Evolutionary conservation across 1,140 invertebrate species (phyloP).

Genomic region (Dreissena polymorpha): DNA sequence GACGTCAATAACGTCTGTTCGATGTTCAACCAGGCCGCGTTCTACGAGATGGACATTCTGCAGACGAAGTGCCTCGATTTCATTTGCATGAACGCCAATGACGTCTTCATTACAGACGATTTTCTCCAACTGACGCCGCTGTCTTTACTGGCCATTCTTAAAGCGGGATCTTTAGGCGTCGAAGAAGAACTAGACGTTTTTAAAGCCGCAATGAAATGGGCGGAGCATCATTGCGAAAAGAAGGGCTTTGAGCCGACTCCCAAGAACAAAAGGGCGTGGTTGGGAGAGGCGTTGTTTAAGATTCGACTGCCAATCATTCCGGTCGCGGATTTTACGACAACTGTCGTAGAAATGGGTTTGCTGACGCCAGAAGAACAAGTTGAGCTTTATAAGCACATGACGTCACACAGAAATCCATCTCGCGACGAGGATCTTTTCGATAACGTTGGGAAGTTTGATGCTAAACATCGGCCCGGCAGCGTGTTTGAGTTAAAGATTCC

Average conservation of each 20-base stretch:
- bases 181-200: constrained; percentile 51
- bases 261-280: constrained; percentile 35
- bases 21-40: constrained; percentile 37
- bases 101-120: constrained; percentile 43
- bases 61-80: constrained; percentile 42
- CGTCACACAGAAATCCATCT: constrained; percentile 20
- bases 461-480: constrained; percentile 49
- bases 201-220: constrained; percentile 41
- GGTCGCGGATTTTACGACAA: constrained; percentile 33
- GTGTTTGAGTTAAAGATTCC: constrained; percentile 54
- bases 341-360: constrained; percentile 13
- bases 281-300: constrained; percentile 26
- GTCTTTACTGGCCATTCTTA: constrained; percentile 13
- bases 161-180: constrained; percentile 37
- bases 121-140: constrained; percentile 41
- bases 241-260: constrained; percentile 44
- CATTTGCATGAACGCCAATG: constrained; percentile 51
- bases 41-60: constrained; percentile 50
- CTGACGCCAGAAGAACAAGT: constrained; percentile 48
- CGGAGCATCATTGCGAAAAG: constrained; percentile 45
- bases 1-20: constrained; percentile 48
- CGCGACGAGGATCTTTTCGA: constrained; percentile 45
- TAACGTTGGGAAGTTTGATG: constrained; percentile 50
- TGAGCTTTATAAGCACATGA: constrained; percentile 48
- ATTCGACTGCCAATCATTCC: constrained; percentile 48